phyloP scores from a whole-genome alignment of 2,888 invertebrate genomes.

The Onthophagus sagittarius region DNA sequence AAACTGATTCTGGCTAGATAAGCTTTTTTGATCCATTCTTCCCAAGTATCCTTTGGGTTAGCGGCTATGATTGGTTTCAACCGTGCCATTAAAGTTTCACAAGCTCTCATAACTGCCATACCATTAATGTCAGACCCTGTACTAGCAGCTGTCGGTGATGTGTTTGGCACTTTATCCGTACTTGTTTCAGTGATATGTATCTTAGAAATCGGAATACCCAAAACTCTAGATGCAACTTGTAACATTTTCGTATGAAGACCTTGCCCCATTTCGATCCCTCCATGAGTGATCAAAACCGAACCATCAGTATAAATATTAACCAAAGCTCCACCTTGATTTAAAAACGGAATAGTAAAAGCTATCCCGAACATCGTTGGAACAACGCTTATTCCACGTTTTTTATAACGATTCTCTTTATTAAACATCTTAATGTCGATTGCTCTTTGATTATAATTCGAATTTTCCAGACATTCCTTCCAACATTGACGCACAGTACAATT shows the following conservation, averaged over 20 bases:
- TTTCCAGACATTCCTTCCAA: conserved; percentile 72
- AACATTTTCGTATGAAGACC: conserved; percentile 95
- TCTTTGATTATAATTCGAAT: conserved; percentile 62
- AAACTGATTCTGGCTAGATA: conserved; percentile 74
- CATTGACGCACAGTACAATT: conserved; percentile 67
- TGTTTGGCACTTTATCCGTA: conserved; percentile 89
- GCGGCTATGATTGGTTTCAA: conserved; percentile 70
- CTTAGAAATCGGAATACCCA: conserved; percentile 66
- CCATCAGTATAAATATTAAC: conserved; percentile 85
- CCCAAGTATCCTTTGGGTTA: conserved; percentile 78
- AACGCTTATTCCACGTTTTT: conserved; percentile 79
- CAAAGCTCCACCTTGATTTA: conserved; percentile 86
- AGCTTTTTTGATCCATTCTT: conserved; percentile 75
- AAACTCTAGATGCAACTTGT: conserved; percentile 75
- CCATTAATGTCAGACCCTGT: conserved; percentile 87
- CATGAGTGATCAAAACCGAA: conserved; percentile 82
- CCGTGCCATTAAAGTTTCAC: conserved; percentile 67
- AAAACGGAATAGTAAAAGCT: conserved; percentile 60
- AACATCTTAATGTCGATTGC: conserved; percentile 60
- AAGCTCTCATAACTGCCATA: conserved; percentile 84
- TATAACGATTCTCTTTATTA: conserved; percentile 75
- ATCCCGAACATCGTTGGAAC: conserved; percentile 85
- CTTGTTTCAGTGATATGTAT: conserved; percentile 81
- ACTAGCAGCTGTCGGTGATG: conserved; percentile 86
- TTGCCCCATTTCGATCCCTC: conserved; percentile 97